Percentiles rank a stretch among this genome's conserved stretches.
These are phyloP conservation scores for Tethea ocularis DNA, from an alignment of 2,888 invertebrate genomes.

Conservation along the genomic window DNA sequence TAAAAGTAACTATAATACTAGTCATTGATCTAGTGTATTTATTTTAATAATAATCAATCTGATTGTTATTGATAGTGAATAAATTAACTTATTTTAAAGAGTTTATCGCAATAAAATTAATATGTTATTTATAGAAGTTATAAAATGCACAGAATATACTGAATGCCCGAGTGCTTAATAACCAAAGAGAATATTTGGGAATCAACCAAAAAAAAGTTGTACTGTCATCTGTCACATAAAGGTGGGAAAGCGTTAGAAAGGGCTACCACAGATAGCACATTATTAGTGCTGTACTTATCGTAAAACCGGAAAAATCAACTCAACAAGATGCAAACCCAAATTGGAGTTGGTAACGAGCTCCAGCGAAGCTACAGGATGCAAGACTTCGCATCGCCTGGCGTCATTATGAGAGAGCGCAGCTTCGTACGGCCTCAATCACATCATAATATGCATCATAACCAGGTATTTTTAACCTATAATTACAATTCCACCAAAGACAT, in stretches of 20 bases:
- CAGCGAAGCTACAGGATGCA: slow-evolving; percentile 81
- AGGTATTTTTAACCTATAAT: slow-evolving; percentile 48
- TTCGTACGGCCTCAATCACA: slow-evolving; percentile 86
- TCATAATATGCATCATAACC: slow-evolving; percentile 82
- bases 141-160: slow-evolving; percentile 26
- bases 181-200: slow-evolving; percentile 58
- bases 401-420: slow-evolving; percentile 88
- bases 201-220: slow-evolving; percentile 27
- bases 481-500: no score
- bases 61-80: slow-evolving; percentile 40
- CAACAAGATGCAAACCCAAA: slow-evolving; percentile 74
- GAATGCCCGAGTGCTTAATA: slow-evolving; percentile 49
- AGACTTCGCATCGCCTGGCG: slow-evolving; percentile 81
- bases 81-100: slow-evolving; percentile 30
- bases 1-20: slow-evolving; percentile 76
- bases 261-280: slow-evolving; percentile 29
- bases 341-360: slow-evolving; percentile 72
- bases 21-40: slow-evolving; percentile 83
- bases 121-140: slow-evolving; percentile 15
- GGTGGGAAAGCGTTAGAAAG: slow-evolving; percentile 24
- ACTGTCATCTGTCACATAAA: slow-evolving; percentile 28
- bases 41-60: slow-evolving; percentile 56
- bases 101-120: slow-evolving; percentile 29
- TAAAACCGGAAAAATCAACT: slow-evolving; percentile 5
- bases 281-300: slow-evolving; percentile 11